These are phyloP conservation scores for Maconellicoccus hirsutus DNA, from an alignment of 1,140 invertebrate species.

Conservation along the genomic window DNA sequence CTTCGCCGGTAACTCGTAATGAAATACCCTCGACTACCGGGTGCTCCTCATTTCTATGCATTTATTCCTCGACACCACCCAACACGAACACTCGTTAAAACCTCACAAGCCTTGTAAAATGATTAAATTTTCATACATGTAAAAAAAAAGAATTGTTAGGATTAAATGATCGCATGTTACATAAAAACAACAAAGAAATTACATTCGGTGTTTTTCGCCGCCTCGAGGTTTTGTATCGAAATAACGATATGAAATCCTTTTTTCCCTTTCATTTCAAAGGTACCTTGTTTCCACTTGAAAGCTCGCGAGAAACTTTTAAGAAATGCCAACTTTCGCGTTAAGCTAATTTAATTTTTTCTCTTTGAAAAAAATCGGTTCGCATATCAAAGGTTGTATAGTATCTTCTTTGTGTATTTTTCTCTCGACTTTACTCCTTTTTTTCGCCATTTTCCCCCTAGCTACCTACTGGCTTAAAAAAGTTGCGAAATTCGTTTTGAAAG, in stretches of 20 bases:
- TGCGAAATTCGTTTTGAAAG: background rate
- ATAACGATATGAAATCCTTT: background rate
- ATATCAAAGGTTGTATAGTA: background rate
- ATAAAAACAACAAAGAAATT: slow-evolving; percentile 10
- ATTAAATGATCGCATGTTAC: slow-evolving; percentile 9
- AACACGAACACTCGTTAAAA: too few species aligned
- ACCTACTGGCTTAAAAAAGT: background rate
- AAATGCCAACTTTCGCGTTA: background rate
- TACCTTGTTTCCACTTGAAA: background rate
- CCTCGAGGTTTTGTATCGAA: background rate
- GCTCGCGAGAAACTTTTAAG: background rate
- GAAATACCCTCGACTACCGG: too few species aligned
- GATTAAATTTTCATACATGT: background rate
- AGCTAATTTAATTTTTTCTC: slow-evolving; percentile 6
- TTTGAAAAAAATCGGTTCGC: background rate
- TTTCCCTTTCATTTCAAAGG: background rate
- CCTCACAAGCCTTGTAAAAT: background rate
- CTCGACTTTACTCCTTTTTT: background rate
- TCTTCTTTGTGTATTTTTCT: background rate
- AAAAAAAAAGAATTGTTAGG: background rate
- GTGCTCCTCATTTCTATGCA: too few species aligned
- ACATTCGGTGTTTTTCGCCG: background rate
- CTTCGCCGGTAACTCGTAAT: too few species aligned
- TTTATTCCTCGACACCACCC: too few species aligned
- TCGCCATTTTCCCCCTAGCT: background rate